Evolutionary conservation across 2,113 vertebrate genomes (phyloP), one percentile per base, ranked within the genome.

Genomic region (Thalassoma bifasciatum): DNA sequence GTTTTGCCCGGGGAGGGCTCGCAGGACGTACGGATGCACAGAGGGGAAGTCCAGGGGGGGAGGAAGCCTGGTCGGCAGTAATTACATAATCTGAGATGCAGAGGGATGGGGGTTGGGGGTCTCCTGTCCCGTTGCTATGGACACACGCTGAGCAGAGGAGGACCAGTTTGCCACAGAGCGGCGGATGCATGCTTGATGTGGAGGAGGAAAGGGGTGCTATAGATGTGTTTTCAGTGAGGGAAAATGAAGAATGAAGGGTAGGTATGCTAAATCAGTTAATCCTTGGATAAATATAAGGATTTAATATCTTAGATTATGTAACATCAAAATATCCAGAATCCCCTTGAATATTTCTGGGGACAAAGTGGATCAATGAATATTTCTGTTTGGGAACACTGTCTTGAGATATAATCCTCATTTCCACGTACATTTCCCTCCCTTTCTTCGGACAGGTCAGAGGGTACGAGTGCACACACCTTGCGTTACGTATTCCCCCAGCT

Each of bases 21-120:
- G n/a, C n/a, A n/a, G n/a, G 52, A 56, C 67, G 64, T 75, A 71
- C 59, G 2, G 47, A 37, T 5, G 51, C 14, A 7, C 1, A 16
- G 38, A 13, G 38, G 9, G 12, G 38, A 11, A 17, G 44, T 8
- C 5, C 14, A 46, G 44, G 44, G 34, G 34, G 24, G 16, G 16
- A 3, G 42, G 38, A 34, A 51, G 59, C 42, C 22, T 49, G 64
- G 49, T 53, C 16, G 3, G 75, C 72, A 75, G 64, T 85, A 82
- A 89, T 89, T 85, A 78, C 78, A 89, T 91, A 86, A 89, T 85
- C 73, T 81, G 64, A 66, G 68, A 78, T 70, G 77, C 5, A 46
- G 52, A 66, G 53, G 4, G 60, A 72, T 73, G 78, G 75, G 76
- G 66, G 19, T 17, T 23, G 73, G 63, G 58, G 69, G 44, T 68